Evolutionary conservation across 2,888 invertebrate species (phyloP), one percentile per base, ranked within the genome.

Genomic region (Malthinus flaveolus): DNA sequence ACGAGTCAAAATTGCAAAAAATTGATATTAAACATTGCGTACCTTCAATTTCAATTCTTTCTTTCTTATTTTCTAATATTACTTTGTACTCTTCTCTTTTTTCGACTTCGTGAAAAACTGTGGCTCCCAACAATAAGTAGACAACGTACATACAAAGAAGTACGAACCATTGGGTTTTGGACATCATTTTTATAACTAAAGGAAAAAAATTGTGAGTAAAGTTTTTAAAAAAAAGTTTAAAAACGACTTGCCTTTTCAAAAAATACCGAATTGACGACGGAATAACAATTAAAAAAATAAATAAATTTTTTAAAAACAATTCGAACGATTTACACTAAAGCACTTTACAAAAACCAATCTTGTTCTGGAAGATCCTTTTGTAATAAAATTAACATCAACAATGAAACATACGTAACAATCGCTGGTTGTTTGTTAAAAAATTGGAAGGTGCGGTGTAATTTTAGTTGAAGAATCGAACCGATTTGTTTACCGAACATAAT

Each of bases 51-150:
- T 85, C 84, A 69, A 84, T 82, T 71, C 87, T 83, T 77, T 87
- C 86, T 66, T 81, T 77, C 68, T 83, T 82, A 55, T 86, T 84
- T 66, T 83, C 79, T 49, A 79, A 80, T 47, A 87, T 82, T 63
- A 84, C 81, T 61, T 83, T 79, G 48, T 83, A 77, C 78, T 93
- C 93, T 69, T 88, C 78, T 32, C 84, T 84, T 71, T 88, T 87
- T 80, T 94, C 93, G 68, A 93, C 88, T 72, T 87, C 86, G 79
- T 91, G 90, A 78, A 93, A 94, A 68, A 93, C 88, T 63, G 87
- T 87, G n/a, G 93, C 93, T 7, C 93, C 94, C 59, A 93, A 84
- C 69, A 92, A 80, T 66, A 92, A 79, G 74, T 92, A 92, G 59
- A 86, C 84, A 58, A 91, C 83, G 73, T 56, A 64, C 9, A 60